phyloP scores from a whole-genome alignment of 2,797 vertebrate species.

The Peromyscus aztecus region DNA sequence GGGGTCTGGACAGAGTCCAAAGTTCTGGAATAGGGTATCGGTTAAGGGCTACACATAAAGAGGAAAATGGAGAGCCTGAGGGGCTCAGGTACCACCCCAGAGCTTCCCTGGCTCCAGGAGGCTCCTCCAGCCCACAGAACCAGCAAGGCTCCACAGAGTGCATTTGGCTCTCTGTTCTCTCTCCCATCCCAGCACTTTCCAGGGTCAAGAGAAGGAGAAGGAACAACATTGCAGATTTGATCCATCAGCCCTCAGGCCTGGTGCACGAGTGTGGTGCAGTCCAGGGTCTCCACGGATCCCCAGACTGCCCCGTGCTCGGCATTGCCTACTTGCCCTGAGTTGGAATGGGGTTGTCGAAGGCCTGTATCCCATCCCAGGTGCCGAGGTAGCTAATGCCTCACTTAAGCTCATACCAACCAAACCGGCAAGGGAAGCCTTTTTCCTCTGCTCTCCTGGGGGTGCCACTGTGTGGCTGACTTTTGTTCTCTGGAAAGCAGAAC shows the following conservation, averaged over 20 bases:
- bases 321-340: constrained; percentile 42
- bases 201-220: background rate
- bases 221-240: background rate
- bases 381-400: background rate
- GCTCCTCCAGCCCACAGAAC: background rate
- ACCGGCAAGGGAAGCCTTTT: constrained; percentile 62
- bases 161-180: background rate
- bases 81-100: background rate
- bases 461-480: constrained; percentile 83
- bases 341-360: constrained; percentile 80
- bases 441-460: constrained; percentile 22
- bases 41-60: background rate
- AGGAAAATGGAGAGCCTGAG: background rate
- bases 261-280: background rate
- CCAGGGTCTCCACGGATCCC: background rate
- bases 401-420: background rate
- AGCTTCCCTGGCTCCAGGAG: background rate
- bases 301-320: background rate
- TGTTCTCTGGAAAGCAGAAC: constrained; percentile 74
- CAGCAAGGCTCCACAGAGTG: background rate
- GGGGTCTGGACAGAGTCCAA: background rate
- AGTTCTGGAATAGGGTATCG: background rate
- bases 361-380: constrained; percentile 80
- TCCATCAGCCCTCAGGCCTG: background rate
- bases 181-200: background rate